phyloP scores from a whole-genome alignment of 2,113 vertebrate genomes.

The Amazona guildingii region DNA sequence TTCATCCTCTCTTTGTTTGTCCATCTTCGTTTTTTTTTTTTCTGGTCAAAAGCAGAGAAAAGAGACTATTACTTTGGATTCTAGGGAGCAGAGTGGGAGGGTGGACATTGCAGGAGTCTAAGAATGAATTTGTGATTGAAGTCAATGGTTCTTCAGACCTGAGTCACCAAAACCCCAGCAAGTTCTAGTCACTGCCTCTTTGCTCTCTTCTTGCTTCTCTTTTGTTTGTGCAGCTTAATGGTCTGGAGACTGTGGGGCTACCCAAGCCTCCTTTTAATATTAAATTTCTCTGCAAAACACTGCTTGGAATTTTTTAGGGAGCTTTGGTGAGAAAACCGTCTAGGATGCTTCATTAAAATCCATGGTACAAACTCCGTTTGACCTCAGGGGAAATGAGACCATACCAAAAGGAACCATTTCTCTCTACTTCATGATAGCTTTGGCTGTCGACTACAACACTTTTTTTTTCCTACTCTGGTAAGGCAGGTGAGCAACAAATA shows the following conservation, averaged over 20 bases:
- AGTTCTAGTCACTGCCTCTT: neutral
- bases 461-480: neutral
- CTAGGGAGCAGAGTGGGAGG: neutral
- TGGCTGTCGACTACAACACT: neutral
- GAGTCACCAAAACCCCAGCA: neutral
- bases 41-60: constrained; percentile 74
- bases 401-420: neutral
- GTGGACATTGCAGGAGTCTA: neutral
- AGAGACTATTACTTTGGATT: neutral
- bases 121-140: neutral
- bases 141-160: neutral
- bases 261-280: neutral
- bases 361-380: neutral
- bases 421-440: neutral
- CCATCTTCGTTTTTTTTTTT: constrained; percentile 88
- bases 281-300: neutral
- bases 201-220: neutral
- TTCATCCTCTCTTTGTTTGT: constrained; percentile 90
- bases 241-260: neutral
- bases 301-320: neutral
- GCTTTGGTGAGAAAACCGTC: neutral
- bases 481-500: neutral
- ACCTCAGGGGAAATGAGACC: neutral
- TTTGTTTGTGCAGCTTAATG: neutral
- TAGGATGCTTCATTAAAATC: neutral